A percentile compares a stretch with the other conserved stretches of the same genome.
These are phyloP conservation scores for Trochalopteron elliotii DNA, from an alignment of 2,113 vertebrate species.

Conservation along the genomic window DNA sequence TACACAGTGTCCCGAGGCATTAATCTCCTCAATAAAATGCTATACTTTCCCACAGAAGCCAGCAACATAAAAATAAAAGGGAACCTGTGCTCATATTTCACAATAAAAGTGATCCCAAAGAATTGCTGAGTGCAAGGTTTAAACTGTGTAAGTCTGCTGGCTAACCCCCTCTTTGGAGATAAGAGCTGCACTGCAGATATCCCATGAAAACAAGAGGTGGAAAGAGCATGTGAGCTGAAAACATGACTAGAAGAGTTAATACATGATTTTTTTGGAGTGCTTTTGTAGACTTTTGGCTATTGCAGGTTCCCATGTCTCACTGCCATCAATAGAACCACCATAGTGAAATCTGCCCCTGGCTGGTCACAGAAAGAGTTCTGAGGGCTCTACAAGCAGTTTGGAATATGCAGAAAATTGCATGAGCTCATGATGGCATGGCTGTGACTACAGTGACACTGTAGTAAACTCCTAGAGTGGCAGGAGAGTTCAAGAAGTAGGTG, in stretches of 20 bases:
- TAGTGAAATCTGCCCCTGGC: not conserved
- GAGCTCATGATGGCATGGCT: not conserved
- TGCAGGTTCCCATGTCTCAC: not conserved
- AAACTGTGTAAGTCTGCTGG: not conserved
- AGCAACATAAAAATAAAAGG: not conserved
- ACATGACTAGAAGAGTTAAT: not conserved
- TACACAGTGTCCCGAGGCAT: not conserved
- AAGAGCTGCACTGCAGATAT: not conserved
- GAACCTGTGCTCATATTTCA: not conserved
- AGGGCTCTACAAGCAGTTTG: accelerated
- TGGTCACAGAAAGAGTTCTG: not conserved
- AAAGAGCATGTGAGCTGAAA: not conserved
- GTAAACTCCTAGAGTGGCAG: not conserved
- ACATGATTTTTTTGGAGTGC: not conserved
- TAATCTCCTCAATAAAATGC: conserved; percentile 23
- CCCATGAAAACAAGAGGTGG: not conserved
- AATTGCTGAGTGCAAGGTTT: conserved; percentile 1
- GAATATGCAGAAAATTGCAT: accelerated
- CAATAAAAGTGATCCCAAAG: not conserved
- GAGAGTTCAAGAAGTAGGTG: not conserved
- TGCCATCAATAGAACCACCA: not conserved
- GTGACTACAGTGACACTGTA: not conserved
- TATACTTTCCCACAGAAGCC: not conserved
- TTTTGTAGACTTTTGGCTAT: not conserved
- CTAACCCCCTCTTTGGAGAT: not conserved